Conservation (phyloP, 2,888 invertebrate species). For the Psococerastis gibbosa region DNA sequence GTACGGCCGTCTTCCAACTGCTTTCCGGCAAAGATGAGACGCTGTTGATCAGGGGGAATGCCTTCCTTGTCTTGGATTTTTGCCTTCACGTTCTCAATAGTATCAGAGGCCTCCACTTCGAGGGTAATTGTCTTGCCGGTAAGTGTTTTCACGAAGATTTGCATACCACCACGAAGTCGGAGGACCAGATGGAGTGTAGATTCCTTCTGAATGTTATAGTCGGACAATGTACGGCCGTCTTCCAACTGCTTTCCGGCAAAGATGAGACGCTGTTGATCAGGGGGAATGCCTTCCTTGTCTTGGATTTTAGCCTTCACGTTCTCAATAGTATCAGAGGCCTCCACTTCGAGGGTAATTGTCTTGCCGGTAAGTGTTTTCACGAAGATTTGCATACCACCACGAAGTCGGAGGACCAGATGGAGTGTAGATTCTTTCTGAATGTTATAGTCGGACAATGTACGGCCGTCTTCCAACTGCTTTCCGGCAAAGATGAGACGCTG, state of each 20-base stretch:
- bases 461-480: slow-evolving; percentile 5
- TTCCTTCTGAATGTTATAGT: slow-evolving; percentile 17
- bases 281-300: slow-evolving; percentile 6
- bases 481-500: slow-evolving; percentile 8
- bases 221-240: slow-evolving; percentile 2
- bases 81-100: slow-evolving; percentile 8
- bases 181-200: slow-evolving; percentile 28
- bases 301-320: slow-evolving; percentile 8
- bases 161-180: slow-evolving; percentile 6
- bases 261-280: slow-evolving; percentile 7
- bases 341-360: slow-evolving; percentile 6
- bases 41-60: slow-evolving; percentile 7
- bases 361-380: slow-evolving; percentile 7
- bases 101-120: slow-evolving; percentile 27
- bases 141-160: slow-evolving; percentile 24
- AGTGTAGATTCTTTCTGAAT: slow-evolving; percentile 24
- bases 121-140: slow-evolving; percentile 22
- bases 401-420: slow-evolving; percentile 23
- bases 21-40: slow-evolving; percentile 12
- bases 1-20: slow-evolving; percentile 30
- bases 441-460: slow-evolving; percentile 4
- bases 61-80: slow-evolving; percentile 9
- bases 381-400: slow-evolving; percentile 4
- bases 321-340: slow-evolving; percentile 8
- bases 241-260: slow-evolving; percentile 8